Conservation (phyloP, 2,888 invertebrate species). For the Caenorhabditis parvicauda region DNA sequence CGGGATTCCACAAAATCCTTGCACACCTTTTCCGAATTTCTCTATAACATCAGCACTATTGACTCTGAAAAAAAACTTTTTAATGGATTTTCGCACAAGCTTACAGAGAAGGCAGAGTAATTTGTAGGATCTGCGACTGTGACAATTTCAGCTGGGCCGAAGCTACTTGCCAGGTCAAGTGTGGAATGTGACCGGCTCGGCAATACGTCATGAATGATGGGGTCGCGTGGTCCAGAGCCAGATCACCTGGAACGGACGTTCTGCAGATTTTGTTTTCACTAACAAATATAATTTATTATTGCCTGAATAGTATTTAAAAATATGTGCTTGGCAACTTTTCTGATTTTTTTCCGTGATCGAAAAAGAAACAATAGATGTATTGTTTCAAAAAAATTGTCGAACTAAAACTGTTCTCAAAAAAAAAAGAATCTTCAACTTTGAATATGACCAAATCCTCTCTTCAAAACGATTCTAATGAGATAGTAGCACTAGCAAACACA, state of each 20-base stretch:
- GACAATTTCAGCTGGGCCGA: conserved; percentile 27
- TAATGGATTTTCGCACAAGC: not conserved
- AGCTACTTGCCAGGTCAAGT: conserved; percentile 55
- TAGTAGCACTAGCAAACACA: too few species aligned
- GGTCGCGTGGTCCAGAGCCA: conserved; percentile 31
- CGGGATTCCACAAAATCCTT: conserved; percentile 31
- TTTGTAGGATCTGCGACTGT: conserved; percentile 50
- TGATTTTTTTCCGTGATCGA: too few species aligned
- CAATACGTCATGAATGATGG: conserved; percentile 54
- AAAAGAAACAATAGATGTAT: too few species aligned
- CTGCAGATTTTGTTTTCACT: too few species aligned
- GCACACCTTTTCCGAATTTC: conserved; percentile 26
- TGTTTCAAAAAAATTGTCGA: too few species aligned
- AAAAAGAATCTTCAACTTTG: too few species aligned
- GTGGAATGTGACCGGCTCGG: conserved; percentile 54
- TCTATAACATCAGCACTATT: conserved; percentile 22
- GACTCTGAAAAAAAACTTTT: conserved; percentile 8
- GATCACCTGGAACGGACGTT: conserved; percentile 10
- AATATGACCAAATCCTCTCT: too few species aligned
- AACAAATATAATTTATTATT: too few species aligned
- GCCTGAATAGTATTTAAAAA: not conserved
- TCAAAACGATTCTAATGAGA: too few species aligned
- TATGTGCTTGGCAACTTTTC: conserved; percentile 6
- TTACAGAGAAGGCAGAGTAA: conserved; percentile 41
- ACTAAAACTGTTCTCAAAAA: too few species aligned